Percentiles rank a stretch among this genome's conserved stretches.
Evolutionary conservation across 2,797 vertebrate genomes (phyloP).

Genomic region (Sebastes glaucus): DNA sequence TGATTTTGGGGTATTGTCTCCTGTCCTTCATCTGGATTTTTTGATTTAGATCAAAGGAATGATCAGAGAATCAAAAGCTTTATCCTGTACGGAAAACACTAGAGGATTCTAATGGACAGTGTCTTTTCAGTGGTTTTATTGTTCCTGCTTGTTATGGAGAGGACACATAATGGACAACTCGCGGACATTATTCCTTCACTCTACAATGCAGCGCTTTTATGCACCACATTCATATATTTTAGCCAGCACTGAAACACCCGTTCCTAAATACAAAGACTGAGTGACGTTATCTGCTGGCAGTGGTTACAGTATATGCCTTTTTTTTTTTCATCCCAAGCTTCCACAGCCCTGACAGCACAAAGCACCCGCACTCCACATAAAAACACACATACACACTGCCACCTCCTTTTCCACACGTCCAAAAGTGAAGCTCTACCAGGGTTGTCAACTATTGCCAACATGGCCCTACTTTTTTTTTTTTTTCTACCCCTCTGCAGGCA

Average conservation of each 20-base stretch:
- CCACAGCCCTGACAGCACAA: conserved; percentile 71
- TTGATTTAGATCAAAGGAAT: conserved; percentile 35
- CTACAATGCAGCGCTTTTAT: conserved; percentile 36
- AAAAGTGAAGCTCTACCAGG: conserved; percentile 63
- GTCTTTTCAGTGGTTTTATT: conserved; percentile 28
- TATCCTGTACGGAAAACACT: background rate
- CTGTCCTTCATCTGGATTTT: conserved; percentile 13
- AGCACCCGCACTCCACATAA: conserved; percentile 33
- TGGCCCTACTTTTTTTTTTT: conserved; percentile 42
- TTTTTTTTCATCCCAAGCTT: conserved; percentile 46
- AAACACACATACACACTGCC: conserved; percentile 30
- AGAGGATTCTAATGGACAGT: conserved; percentile 28
- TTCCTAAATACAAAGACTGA: conserved; percentile 68
- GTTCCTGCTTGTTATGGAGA: conserved; percentile 20
- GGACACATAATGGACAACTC: conserved; percentile 52
- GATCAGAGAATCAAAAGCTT: conserved; percentile 13
- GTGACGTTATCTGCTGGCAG: conserved; percentile 75
- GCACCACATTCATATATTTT: conserved; percentile 57
- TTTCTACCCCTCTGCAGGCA: conserved; percentile 50
- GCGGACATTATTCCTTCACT: conserved; percentile 24
- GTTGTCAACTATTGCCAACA: conserved; percentile 76
- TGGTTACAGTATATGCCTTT: conserved; percentile 46
- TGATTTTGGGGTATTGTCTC: background rate
- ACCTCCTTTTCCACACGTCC: conserved; percentile 47
- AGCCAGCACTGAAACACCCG: conserved; percentile 46